Base-by-base conservation (phyloP, 2,113 vertebrate species). In the Coracopsis vasa region DNA sequence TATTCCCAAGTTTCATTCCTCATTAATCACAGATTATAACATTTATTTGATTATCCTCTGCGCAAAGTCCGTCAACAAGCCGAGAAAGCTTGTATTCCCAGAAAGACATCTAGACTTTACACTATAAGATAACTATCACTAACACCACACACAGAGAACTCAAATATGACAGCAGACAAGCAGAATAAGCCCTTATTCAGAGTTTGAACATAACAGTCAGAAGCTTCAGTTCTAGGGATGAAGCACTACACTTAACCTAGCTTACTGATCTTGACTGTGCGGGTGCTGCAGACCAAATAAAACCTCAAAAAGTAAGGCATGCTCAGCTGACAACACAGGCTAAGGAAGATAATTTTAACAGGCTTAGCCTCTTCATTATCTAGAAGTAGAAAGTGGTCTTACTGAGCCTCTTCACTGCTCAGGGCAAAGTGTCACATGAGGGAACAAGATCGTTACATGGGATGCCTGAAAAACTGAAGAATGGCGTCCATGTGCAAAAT, bases 231-330 rank as follows among this genome's bases (percentile, higher is more conserved):
- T 73, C 7, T 31, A 60, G 33, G 39, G 15, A 1, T 23, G 28
- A 88, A 45, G 19, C 6, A 48, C 31, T 53, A 1, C 12, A 45
- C 42, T 69, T 45, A 64, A 69, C 35, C 20, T 4, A 51, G 11
- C 18, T 54, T 47, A 72, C 16, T 18, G 11, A 86, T 37, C 71
- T 67, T 8, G 0, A 4, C 19, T 3, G 1, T 3, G 15, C 2
- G 1, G 9, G 33, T 87, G 39, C 56, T 74, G 60, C 16, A 80
- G 19, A 44, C 13, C 51, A 86, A 79, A 75, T 5, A 3, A 64
- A 83, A 45, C 33, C 47, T 45, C 4, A 28, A 67, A 74, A 10
- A 73, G 23, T 6, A 73, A 45, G 13, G 16, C 35, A 62, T 41
- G 5, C 37, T 25, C 21, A 67, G 29, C 7, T 6, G 2, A 75